Evolutionary conservation across 1,140 invertebrate species (phyloP).

Genomic region (Stenopsyche tienmushanensis): DNA sequence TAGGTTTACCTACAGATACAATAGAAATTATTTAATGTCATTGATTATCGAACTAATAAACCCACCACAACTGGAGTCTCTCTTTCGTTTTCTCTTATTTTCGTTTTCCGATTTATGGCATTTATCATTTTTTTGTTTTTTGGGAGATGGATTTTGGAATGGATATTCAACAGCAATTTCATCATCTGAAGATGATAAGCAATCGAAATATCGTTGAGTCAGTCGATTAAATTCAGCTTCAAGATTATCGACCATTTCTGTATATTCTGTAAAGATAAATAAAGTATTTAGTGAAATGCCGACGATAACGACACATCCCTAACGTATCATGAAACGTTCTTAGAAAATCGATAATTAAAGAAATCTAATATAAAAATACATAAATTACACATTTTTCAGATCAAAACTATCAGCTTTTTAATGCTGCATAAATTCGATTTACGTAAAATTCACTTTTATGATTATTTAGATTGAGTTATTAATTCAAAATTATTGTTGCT

Average conservation of each 20-base stretch:
- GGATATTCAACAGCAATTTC: conserved; percentile 67
- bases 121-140: conserved; percentile 44
- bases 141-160: conserved; percentile 55
- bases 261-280: conserved; percentile 71
- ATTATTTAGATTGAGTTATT: too few relatives aligned
- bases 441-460: too few relatives aligned
- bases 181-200: conserved; percentile 76
- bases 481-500: too few relatives aligned
- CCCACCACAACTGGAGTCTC: conserved; percentile 18
- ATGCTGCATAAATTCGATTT: too few relatives aligned
- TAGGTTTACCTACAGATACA: too few relatives aligned
- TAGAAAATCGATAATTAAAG: too few relatives aligned
- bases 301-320: background rate
- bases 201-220: conserved; percentile 77
- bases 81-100: conserved; percentile 35
- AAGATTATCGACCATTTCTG: conserved; percentile 82
- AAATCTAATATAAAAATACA: background rate
- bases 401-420: too few relatives aligned
- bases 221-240: conserved; percentile 76
- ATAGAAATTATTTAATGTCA: background rate
- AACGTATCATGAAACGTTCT: too few relatives aligned
- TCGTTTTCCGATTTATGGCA: conserved; percentile 16
- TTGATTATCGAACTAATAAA: background rate
- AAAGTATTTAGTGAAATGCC: background rate
- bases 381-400: background rate